These are phyloP conservation scores for Corvus cornix DNA, from an alignment of 2,113 vertebrate species.

Conservation along the genomic window DNA sequence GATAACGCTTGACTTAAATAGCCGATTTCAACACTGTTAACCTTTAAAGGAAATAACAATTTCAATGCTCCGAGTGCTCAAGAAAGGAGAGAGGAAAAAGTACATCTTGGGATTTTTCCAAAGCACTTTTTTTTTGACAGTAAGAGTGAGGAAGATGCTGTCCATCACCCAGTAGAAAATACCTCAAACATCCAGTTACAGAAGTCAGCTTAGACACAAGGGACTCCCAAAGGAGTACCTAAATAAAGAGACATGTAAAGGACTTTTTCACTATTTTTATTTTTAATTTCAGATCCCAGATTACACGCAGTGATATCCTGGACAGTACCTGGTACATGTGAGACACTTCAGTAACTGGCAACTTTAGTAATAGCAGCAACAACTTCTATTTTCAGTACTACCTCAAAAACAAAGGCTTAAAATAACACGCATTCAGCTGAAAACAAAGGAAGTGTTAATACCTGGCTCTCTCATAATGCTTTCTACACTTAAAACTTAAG, in stretches of 20 bases:
- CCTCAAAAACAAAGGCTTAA: background rate
- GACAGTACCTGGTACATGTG: background rate
- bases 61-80: background rate
- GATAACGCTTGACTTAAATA: slow-evolving; percentile 2
- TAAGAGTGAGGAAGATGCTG: background rate
- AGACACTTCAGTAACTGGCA: background rate
- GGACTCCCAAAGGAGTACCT: background rate
- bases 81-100: background rate
- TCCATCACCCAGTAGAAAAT: background rate
- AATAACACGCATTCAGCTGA: background rate
- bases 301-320: background rate
- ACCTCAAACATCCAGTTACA: background rate
- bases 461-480: background rate
- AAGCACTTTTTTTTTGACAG: background rate
- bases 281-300: background rate
- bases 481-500: background rate
- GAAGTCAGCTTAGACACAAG: background rate
- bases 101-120: background rate
- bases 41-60: slow-evolving; percentile 16
- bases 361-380: background rate
- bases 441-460: slow-evolving; percentile 20
- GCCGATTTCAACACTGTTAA: slow-evolving; percentile 25
- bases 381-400: slow-evolving; percentile 3
- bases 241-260: background rate
- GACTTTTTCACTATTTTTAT: too few relatives aligned